These are phyloP conservation scores for Machimus rusticus DNA, from an alignment of 2,888 invertebrate species.

Conservation along the genomic window DNA sequence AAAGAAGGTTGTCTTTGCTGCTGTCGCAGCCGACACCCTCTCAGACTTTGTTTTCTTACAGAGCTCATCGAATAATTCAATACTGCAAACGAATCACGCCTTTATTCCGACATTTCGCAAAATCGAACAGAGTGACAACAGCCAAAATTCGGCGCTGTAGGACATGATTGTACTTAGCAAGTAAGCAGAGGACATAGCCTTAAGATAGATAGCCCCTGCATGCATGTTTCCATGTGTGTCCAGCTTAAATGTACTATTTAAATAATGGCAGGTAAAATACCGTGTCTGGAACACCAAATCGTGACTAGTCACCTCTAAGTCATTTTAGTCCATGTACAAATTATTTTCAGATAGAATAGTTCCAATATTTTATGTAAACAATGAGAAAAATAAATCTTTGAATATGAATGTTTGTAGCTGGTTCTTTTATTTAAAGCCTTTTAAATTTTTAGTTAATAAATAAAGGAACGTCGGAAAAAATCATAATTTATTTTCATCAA, in stretches of 20 bases:
- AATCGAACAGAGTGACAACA: conserved; percentile 58
- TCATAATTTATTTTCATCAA: not conserved
- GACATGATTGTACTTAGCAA: conserved; percentile 2
- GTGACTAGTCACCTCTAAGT: not conserved
- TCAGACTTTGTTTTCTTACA: conserved; percentile 47
- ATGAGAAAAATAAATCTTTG: not conserved
- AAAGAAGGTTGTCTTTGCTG: conserved; percentile 56
- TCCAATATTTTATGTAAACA: conserved; percentile 7
- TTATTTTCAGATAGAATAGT: conserved; percentile 1
- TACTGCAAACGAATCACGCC: conserved; percentile 56
- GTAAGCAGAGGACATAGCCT: not conserved
- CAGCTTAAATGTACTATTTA: not conserved
- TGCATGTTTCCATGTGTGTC: not conserved
- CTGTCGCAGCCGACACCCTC: not conserved
- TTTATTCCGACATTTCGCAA: conserved; percentile 60
- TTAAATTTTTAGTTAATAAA: not conserved
- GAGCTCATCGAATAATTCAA: conserved; percentile 62
- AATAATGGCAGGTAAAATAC: not conserved
- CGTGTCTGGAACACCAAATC: conserved; percentile 10
- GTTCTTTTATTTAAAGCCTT: not conserved
- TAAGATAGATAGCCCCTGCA: not conserved
- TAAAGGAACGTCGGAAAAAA: not conserved
- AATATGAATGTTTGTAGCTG: not conserved
- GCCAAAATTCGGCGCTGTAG: conserved; percentile 51
- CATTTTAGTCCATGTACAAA: conserved; percentile 13